Conservation (phyloP, 2,888 invertebrate species). For the Strigamia maritima region DNA sequence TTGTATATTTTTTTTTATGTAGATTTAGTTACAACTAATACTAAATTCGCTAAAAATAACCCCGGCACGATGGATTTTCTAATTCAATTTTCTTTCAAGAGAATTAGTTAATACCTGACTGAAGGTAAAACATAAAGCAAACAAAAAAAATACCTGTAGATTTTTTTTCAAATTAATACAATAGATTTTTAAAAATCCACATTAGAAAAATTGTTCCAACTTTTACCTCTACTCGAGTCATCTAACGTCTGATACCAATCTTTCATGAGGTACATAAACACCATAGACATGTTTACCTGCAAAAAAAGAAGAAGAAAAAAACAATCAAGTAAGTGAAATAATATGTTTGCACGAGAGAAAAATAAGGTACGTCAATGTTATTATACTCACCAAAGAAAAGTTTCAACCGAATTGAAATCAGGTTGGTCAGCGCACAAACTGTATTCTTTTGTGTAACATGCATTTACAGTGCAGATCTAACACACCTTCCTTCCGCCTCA, state of each 20-base stretch:
- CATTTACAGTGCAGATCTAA: not conserved
- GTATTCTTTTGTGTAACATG: constrained; percentile 26
- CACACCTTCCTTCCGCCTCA: constrained; percentile 23
- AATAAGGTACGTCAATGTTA: not conserved
- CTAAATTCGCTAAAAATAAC: not conserved
- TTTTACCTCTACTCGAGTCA: constrained; percentile 31
- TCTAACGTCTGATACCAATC: constrained; percentile 34
- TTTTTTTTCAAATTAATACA: not conserved
- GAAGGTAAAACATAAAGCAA: too few species aligned
- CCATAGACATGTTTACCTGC: constrained; percentile 29
- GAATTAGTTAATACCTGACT: too few species aligned
- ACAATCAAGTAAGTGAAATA: not conserved
- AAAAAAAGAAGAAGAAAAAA: not conserved
- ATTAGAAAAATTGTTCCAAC: not conserved
- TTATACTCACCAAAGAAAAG: constrained; percentile 5
- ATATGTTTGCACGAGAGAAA: not conserved
- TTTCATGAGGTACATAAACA: constrained; percentile 34
- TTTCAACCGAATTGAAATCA: constrained; percentile 2
- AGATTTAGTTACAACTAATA: too few species aligned
- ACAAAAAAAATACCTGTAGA: too few species aligned
- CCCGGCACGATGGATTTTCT: not conserved
- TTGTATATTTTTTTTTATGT: too few species aligned
- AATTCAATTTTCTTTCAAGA: not conserved
- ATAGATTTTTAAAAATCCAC: not conserved
- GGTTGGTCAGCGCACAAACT: not conserved